Percentiles rank a stretch among this genome's conserved stretches.
phyloP scores from a whole-genome alignment of 2,797 vertebrate genomes.

The Peromyscus eremicus region DNA sequence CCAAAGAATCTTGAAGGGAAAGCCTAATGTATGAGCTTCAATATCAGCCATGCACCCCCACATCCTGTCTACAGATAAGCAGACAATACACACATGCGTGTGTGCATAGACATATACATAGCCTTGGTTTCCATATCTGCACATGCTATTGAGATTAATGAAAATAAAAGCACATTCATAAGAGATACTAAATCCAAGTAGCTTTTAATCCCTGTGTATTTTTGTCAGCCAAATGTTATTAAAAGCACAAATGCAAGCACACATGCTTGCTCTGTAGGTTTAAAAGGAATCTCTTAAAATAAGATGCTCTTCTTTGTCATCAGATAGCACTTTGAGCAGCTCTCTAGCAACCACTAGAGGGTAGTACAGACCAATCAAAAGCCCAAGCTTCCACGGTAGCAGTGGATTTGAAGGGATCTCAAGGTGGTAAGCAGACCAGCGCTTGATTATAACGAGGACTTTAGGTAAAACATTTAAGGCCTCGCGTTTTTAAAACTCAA shows the following conservation, averaged over 20 bases:
- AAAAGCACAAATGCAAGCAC: conserved; percentile 19
- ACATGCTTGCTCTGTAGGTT: background rate
- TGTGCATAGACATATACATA: background rate
- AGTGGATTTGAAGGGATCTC: rapidly evolving
- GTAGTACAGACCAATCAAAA: conserved; percentile 68
- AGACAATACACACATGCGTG: background rate
- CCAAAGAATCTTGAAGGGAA: background rate
- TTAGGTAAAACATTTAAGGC: background rate
- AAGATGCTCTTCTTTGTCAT: background rate
- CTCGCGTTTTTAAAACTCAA: background rate
- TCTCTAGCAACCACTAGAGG: conserved; percentile 73
- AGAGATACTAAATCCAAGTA: background rate
- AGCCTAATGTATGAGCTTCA: background rate
- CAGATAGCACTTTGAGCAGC: background rate
- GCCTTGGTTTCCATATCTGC: background rate
- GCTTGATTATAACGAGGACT: background rate
- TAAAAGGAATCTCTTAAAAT: background rate
- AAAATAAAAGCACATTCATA: background rate
- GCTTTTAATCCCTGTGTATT: background rate
- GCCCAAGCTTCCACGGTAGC: rapidly evolving
- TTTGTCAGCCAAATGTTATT: conserved; percentile 21
- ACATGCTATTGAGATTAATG: background rate
- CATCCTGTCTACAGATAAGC: background rate
- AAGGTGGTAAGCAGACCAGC: background rate
- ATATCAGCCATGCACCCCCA: background rate